Conservation (phyloP, 2,888 invertebrate species). For the Lasius platythorax region DNA sequence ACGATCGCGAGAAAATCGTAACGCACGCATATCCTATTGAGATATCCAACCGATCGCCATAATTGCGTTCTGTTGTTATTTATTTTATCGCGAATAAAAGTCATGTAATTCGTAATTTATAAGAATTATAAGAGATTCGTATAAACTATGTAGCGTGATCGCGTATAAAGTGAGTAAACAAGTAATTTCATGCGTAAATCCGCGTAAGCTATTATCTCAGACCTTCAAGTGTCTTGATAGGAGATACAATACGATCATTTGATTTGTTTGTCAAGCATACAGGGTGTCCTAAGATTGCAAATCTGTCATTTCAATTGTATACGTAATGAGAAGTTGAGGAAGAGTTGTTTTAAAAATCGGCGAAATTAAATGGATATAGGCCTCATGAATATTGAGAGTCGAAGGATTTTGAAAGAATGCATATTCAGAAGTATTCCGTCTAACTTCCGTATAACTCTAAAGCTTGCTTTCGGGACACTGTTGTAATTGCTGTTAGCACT, state of each 20-base stretch:
- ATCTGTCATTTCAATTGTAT: not conserved
- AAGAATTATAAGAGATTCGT: not conserved
- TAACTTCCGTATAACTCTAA: not conserved
- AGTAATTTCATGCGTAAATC: not conserved
- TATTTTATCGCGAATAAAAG: constrained; percentile 3
- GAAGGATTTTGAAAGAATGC: not conserved
- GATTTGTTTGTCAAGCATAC: not conserved
- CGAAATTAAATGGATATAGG: not conserved
- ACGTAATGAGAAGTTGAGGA: not conserved
- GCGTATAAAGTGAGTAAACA: constrained; percentile 14
- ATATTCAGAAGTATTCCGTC: not conserved
- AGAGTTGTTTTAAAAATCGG: not conserved
- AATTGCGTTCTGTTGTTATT: not conserved
- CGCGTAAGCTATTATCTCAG: constrained; percentile 19
- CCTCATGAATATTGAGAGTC: not conserved
- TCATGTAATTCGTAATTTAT: constrained; percentile 8
- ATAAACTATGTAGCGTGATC: not conserved
- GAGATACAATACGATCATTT: not conserved
- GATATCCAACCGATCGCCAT: not conserved
- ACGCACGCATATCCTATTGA: not conserved
- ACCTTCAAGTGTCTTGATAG: constrained; percentile 22
- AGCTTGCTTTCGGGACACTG: not conserved
- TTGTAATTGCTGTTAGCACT: not conserved
- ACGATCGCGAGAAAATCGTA: constrained; percentile 27
- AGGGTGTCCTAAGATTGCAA: not conserved